A percentile compares a stretch with the other conserved stretches of the same genome.
Conservation (phyloP, 2,113 vertebrate genomes). For the Cheilinus undulatus region DNA sequence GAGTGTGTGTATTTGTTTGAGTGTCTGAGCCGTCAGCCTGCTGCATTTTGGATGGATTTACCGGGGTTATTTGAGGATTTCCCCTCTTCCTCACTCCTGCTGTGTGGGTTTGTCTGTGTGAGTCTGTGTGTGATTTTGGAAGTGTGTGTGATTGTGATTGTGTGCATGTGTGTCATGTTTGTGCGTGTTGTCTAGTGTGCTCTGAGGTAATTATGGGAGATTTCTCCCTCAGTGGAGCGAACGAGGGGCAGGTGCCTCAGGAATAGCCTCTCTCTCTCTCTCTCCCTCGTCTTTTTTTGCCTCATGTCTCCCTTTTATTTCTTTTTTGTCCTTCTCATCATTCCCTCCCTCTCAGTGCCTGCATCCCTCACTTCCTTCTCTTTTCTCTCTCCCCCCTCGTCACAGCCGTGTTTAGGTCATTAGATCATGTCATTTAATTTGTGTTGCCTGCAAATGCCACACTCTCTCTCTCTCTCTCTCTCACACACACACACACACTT, state of each 20-base stretch:
- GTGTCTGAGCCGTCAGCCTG: constrained; percentile 39
- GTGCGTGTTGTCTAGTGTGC: constrained; percentile 50
- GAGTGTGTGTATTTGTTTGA: constrained; percentile 12
- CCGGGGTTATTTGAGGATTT: constrained; percentile 62
- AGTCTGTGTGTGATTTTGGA: constrained; percentile 10
- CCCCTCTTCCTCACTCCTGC: constrained; percentile 7
- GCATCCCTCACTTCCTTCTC: not conserved
- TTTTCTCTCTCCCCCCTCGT: not conserved
- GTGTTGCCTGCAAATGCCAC: not conserved
- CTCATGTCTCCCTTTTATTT: not conserved
- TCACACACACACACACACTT: not conserved
- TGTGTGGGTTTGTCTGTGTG: constrained; percentile 26
- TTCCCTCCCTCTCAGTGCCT: not conserved
- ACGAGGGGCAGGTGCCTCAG: constrained; percentile 46
- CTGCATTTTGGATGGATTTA: constrained; percentile 62
- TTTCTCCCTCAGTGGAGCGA: constrained; percentile 63
- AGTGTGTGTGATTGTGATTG: constrained; percentile 20
- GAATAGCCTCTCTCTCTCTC: constrained; percentile 23
- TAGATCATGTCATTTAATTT: constrained; percentile 32
- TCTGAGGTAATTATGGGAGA: constrained; percentile 68
- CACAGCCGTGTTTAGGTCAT: constrained; percentile 14
- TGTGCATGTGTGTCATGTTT: constrained; percentile 42
- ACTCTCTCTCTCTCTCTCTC: not conserved
- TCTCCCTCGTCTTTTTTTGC: not conserved
- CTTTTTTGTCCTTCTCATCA: not conserved